phyloP scores from a whole-genome alignment of 2,888 invertebrate genomes.

The Drosophila falleni region DNA sequence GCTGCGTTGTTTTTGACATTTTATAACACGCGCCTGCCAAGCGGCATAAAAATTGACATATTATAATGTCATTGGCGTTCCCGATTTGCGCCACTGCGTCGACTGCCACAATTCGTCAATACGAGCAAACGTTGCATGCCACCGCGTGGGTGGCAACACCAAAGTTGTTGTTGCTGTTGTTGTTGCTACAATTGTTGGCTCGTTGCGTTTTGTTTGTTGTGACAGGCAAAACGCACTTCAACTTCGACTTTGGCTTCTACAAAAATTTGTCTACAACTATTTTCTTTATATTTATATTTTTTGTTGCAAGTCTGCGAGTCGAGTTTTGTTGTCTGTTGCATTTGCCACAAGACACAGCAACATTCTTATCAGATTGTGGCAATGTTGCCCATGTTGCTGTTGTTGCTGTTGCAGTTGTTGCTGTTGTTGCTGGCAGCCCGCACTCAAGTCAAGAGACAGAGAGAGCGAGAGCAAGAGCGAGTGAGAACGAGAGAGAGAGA shows the following conservation, averaged over 20 bases:
- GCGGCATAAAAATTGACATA: constrained; percentile 82
- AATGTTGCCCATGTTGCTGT: constrained; percentile 49
- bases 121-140: constrained; percentile 37
- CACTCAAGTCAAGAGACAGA: constrained; percentile 50
- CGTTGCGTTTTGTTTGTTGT: constrained; percentile 54
- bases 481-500: constrained; percentile 67
- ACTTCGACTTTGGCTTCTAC: constrained; percentile 29
- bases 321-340: constrained; percentile 38
- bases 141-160: constrained; percentile 48
- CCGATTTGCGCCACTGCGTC: constrained; percentile 78
- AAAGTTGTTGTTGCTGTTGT: not conserved
- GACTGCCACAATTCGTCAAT: constrained; percentile 65
- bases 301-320: constrained; percentile 12
- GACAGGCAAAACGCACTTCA: constrained; percentile 62
- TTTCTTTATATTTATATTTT: not conserved
- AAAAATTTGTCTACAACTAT: constrained; percentile 16
- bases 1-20: constrained; percentile 78
- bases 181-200: constrained; percentile 15
- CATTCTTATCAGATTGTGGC: constrained; percentile 79
- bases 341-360: constrained; percentile 60
- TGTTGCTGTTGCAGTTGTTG: constrained; percentile 47
- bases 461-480: constrained; percentile 12
- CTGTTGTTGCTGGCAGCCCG: constrained; percentile 57
- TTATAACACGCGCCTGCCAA: constrained; percentile 79
- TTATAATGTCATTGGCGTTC: constrained; percentile 80